Conservation (phyloP, 2,113 vertebrate species). For the Myiozetetes cayanensis region DNA sequence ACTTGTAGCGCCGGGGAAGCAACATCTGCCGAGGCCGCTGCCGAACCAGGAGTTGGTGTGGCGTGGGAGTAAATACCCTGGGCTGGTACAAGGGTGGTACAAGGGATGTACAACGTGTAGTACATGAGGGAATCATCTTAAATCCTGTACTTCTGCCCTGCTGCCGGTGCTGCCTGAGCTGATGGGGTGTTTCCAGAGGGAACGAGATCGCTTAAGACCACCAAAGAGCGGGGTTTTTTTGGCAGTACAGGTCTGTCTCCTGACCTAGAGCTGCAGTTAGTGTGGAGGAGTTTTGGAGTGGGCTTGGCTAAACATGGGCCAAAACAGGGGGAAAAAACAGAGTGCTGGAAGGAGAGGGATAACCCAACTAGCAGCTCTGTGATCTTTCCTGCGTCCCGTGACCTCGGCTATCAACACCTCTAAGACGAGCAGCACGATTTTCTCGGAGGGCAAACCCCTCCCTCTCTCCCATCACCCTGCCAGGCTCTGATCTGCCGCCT, state of each 20-base stretch:
- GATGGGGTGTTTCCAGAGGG: background rate
- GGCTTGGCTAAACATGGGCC: background rate
- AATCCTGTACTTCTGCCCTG: background rate
- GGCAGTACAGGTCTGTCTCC: background rate
- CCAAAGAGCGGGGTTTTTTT: background rate
- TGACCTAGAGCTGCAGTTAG: background rate
- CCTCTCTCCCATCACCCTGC: background rate
- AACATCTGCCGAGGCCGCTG: background rate
- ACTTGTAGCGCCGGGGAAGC: background rate
- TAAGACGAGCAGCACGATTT: background rate
- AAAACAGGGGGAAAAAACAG: background rate
- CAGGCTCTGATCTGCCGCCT: background rate
- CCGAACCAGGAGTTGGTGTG: background rate
- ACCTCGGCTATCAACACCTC: fast-evolving
- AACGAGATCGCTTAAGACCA: background rate
- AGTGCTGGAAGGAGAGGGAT: background rate
- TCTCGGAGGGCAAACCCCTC: background rate
- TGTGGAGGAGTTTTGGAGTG: background rate
- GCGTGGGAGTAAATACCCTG: background rate
- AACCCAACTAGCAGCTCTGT: fast-evolving
- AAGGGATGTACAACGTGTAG: background rate
- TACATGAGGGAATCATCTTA: background rate
- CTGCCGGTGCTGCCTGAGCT: background rate
- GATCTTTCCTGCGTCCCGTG: background rate
- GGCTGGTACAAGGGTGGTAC: background rate